Evolutionary conservation across 2,888 invertebrate genomes (phyloP).

Genomic region (Microplitis deprimator): DNA sequence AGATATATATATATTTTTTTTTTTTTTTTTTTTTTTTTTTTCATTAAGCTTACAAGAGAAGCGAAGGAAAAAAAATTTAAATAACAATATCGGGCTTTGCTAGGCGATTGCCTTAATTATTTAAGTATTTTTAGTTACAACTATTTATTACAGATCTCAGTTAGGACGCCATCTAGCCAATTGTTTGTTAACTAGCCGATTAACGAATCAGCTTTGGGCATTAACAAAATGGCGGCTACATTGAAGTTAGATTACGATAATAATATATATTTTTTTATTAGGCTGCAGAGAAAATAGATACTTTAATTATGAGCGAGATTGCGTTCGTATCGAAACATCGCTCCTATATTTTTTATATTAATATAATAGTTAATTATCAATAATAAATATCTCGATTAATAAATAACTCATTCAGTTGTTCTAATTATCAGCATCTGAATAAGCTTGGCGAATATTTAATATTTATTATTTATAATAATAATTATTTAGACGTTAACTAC

Average conservation of each 20-base stretch:
- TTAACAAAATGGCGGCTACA: too few species aligned
- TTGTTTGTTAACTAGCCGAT: too few species aligned
- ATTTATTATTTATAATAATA: too few species aligned
- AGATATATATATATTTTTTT: constrained; percentile 60
- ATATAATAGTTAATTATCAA: background rate
- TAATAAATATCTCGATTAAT: too few species aligned
- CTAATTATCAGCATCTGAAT: background rate
- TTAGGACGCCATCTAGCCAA: too few species aligned
- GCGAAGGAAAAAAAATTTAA: constrained; percentile 55
- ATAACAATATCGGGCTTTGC: background rate
- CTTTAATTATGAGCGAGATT: constrained; percentile 55
- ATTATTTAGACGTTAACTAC: constrained; percentile 12
- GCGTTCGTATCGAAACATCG: constrained; percentile 40
- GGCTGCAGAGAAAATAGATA: constrained; percentile 61
- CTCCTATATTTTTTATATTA: background rate
- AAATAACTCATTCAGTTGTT: background rate
- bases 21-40: constrained; percentile 52
- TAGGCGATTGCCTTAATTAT: background rate
- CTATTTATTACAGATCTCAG: too few species aligned
- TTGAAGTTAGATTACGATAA: too few species aligned
- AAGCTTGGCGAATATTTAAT: constrained; percentile 5
- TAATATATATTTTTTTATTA: constrained; percentile 34
- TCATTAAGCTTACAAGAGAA: constrained; percentile 65
- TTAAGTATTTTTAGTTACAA: background rate
- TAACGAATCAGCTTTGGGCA: too few species aligned